Percentiles rank a stretch among this genome's conserved stretches.
phyloP scores from a whole-genome alignment of 2,888 invertebrate species.

The Eucera pruinosa region DNA sequence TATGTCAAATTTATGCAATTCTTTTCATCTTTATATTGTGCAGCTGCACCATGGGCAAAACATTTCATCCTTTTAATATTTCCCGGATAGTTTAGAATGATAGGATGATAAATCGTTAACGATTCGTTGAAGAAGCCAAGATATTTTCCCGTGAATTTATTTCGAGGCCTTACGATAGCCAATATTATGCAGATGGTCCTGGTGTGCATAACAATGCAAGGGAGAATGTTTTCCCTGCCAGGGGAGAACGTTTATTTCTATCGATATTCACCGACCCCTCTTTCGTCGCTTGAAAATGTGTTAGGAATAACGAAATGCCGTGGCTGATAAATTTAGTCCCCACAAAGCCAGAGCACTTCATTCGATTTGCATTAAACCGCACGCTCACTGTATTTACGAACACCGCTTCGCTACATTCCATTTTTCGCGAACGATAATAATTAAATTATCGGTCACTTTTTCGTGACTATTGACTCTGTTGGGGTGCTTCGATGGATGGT shows the following conservation, averaged over 20 bases:
- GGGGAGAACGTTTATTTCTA: conserved; percentile 41
- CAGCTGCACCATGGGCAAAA: no score
- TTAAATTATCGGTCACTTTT: conserved; percentile 23
- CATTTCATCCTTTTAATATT: no score
- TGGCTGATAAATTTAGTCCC: conserved; percentile 35
- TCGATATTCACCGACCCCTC: conserved; percentile 38
- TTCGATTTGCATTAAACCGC: conserved; percentile 33
- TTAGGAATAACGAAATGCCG: conserved; percentile 36
- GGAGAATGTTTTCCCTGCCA: conserved; percentile 25
- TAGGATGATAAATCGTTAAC: conserved; percentile 30
- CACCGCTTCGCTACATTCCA: not conserved
- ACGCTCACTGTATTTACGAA: not conserved
- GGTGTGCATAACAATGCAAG: conserved; percentile 37
- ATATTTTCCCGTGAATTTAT: conserved; percentile 45
- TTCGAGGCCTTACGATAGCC: conserved; percentile 14
- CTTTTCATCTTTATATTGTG: no score
- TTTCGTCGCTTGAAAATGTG: conserved; percentile 33
- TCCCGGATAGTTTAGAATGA: not conserved
- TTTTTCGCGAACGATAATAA: conserved; percentile 21
- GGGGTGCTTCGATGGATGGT: not conserved
- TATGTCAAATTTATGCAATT: no score
- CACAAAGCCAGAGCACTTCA: conserved; percentile 38
- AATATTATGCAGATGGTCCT: conserved; percentile 40
- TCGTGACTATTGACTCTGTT: conserved; percentile 1
- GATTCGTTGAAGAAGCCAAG: conserved; percentile 9